Conservation (phyloP, 2,113 vertebrate genomes). For the Eudyptes chrysolophus region DNA sequence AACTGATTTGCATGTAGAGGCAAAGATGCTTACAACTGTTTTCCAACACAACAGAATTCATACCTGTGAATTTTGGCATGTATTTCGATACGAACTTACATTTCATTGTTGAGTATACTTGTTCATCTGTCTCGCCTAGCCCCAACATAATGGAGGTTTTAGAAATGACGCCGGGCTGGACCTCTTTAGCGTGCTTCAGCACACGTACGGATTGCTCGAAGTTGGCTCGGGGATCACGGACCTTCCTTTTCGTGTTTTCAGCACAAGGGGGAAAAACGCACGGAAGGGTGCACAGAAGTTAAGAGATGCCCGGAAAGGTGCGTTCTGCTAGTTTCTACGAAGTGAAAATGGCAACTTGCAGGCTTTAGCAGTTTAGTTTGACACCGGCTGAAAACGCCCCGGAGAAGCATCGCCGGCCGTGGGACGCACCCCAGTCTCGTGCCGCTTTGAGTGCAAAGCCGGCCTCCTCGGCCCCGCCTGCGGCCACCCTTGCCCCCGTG, state of each 20-base stretch:
- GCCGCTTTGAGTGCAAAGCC: neutral
- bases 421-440: fast-evolving
- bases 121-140: conserved; percentile 88
- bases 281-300: neutral
- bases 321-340: fast-evolving
- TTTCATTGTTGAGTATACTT: conserved; percentile 83
- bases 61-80: neutral
- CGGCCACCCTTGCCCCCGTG: neutral
- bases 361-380: fast-evolving
- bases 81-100: conserved; percentile 67
- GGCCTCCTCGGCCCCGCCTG: no score
- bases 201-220: conserved; percentile 89
- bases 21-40: neutral
- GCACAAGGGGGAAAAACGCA: neutral
- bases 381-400: fast-evolving
- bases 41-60: neutral
- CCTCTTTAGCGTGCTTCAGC: conserved; percentile 85
- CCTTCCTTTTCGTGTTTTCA: conserved; percentile 73
- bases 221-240: conserved; percentile 92
- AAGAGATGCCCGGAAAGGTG: fast-evolving
- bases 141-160: conserved; percentile 98
- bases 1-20: neutral
- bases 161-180: conserved; percentile 82
- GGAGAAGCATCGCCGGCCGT: fast-evolving
- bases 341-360: fast-evolving